phyloP scores from a whole-genome alignment of 2,797 vertebrate species.

The Neosilurus mollespiculum region DNA sequence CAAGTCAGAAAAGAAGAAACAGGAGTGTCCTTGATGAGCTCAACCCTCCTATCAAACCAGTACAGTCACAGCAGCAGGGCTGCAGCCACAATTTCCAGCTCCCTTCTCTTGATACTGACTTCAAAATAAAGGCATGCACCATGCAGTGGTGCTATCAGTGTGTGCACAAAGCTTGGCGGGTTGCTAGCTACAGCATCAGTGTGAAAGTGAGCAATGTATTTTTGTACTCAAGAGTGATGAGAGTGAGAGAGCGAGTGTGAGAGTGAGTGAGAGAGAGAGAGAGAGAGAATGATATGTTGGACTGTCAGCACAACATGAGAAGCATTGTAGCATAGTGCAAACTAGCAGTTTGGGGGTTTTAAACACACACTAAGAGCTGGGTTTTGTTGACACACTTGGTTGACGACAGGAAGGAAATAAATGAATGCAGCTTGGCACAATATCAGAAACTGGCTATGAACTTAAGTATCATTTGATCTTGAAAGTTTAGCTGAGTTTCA shows the following conservation, averaged over 20 bases:
- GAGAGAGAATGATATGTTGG: not conserved
- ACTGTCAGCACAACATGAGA: slow-evolving; percentile 30
- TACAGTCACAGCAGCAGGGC: slow-evolving; percentile 7
- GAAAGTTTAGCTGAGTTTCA: not conserved
- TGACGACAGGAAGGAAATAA: not conserved
- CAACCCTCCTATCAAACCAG: slow-evolving; percentile 7
- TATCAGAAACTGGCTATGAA: not conserved
- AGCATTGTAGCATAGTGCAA: not conserved
- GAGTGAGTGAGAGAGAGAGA: too few species aligned
- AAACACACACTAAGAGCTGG: not conserved
- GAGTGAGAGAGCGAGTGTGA: too few species aligned
- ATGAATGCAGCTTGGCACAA: not conserved
- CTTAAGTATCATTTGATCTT: not conserved
- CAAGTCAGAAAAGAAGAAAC: not conserved
- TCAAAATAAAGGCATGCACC: slow-evolving; percentile 15
- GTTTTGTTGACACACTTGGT: not conserved
- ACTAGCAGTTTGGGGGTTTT: not conserved
- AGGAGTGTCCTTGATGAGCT: not conserved
- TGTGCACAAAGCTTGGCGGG: slow-evolving; percentile 2
- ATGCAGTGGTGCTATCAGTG: not conserved
- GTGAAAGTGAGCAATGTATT: not conserved
- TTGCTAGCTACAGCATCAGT: slow-evolving; percentile 3
- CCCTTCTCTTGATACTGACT: not conserved
- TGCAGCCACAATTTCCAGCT: not conserved
- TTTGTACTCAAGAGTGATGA: too few species aligned